Percentiles rank a stretch among this genome's conserved stretches.
Evolutionary conservation across 2,888 invertebrate genomes (phyloP).

Genomic region (Eupithecia exiguata): DNA sequence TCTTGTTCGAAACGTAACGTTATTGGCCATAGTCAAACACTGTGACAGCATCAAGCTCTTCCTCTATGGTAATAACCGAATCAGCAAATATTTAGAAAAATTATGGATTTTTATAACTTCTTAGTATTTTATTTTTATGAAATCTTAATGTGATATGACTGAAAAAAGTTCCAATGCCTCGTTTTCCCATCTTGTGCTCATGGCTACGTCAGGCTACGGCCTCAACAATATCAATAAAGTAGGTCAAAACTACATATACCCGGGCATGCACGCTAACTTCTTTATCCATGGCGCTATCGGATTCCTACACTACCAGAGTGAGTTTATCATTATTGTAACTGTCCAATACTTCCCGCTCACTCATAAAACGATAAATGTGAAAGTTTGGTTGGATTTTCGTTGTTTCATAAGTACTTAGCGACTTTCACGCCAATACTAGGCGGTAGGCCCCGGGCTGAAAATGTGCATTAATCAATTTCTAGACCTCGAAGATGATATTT

Average conservation of each 20-base stretch:
- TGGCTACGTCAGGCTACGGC: conserved; percentile 65
- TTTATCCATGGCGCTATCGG: conserved; percentile 72
- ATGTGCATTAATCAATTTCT: too few species aligned
- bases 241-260: conserved; percentile 60
- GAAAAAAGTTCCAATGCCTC: conserved; percentile 64
- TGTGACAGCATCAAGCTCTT: background rate
- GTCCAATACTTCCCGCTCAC: background rate
- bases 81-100: background rate
- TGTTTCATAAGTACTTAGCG: too few species aligned
- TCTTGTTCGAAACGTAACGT: background rate
- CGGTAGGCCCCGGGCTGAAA: too few species aligned
- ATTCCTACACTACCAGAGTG: conserved; percentile 68
- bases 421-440: too few species aligned
- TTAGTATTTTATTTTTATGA: conserved; percentile 35
- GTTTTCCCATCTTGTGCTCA: conserved; percentile 66
- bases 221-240: conserved; percentile 55
- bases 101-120: background rate
- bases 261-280: conserved; percentile 74
- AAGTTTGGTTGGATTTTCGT: background rate
- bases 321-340: conserved; percentile 37
- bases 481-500: too few species aligned
- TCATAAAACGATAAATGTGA: background rate
- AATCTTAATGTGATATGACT: conserved; percentile 54
- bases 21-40: background rate
- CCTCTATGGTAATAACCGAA: background rate